Evolutionary conservation across 2,113 vertebrate genomes (phyloP).

Genomic region (Ivindomyrus marchei): DNA sequence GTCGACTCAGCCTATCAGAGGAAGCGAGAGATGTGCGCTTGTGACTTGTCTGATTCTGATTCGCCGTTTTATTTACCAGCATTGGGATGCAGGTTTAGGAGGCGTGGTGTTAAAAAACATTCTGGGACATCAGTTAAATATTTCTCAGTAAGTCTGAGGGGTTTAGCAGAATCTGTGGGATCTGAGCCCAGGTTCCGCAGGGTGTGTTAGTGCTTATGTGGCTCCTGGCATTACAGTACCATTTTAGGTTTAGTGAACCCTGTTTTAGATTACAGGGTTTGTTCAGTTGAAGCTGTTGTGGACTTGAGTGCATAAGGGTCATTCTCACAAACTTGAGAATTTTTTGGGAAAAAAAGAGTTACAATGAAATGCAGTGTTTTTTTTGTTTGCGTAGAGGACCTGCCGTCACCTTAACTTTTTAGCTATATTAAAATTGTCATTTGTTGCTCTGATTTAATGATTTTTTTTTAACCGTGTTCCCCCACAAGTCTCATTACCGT

Average conservation of each 20-base stretch:
- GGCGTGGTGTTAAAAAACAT: not conserved
- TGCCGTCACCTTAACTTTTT: not conserved
- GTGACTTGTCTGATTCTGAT: not conserved
- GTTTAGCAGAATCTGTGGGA: not conserved
- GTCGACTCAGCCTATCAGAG: not conserved
- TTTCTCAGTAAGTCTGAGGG: not conserved
- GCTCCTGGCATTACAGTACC: not conserved
- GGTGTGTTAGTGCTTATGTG: not conserved
- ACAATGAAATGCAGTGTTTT: not conserved
- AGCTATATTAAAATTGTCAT: not conserved
- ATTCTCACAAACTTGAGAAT: not conserved
- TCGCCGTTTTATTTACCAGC: not conserved
- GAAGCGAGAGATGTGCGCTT: not conserved
- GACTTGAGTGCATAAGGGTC: not conserved
- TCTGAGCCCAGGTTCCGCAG: not conserved
- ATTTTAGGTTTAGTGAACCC: not conserved
- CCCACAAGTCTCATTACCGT: not conserved
- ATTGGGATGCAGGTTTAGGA: not conserved
- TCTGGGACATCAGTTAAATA: not conserved
- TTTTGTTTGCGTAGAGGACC: not conserved
- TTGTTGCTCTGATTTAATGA: not conserved
- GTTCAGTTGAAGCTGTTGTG: not conserved
- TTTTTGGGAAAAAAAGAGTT: not conserved
- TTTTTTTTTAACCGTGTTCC: not conserved
- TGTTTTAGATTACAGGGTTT: not conserved